Evolutionary conservation across 2,888 invertebrate genomes (phyloP).

Genomic region (Apotomis capreana): DNA sequence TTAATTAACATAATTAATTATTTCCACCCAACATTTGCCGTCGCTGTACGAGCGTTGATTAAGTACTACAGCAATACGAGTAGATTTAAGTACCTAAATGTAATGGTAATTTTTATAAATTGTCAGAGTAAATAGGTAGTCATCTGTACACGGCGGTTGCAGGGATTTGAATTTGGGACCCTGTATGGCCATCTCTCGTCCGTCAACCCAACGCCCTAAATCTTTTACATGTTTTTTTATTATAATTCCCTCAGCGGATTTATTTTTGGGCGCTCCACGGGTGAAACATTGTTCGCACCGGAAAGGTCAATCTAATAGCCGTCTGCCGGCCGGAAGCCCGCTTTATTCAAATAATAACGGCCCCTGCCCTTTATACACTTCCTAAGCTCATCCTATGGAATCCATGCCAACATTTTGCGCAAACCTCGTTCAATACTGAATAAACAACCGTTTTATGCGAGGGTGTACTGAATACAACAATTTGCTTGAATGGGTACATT

Average conservation of each 20-base stretch:
- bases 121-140: too few species aligned
- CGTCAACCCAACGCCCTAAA: not conserved
- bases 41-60: too few species aligned
- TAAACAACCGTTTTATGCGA: conserved; percentile 43
- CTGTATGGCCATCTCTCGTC: too few species aligned
- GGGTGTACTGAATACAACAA: conserved; percentile 36
- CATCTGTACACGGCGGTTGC: too few species aligned
- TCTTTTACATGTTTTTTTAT: conserved; percentile 10
- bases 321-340: conserved; percentile 42
- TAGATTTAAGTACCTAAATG: too few species aligned
- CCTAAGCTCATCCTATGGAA: conserved; percentile 35
- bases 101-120: too few species aligned
- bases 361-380: conserved; percentile 47
- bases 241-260: conserved; percentile 20
- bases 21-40: too few species aligned
- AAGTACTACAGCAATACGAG: too few species aligned
- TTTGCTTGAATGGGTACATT: conserved; percentile 20
- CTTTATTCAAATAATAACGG: conserved; percentile 47
- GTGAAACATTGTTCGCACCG: conserved; percentile 46
- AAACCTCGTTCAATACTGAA: conserved; percentile 41
- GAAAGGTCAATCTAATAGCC: conserved; percentile 51
- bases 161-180: too few species aligned
- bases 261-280: conserved; percentile 26
- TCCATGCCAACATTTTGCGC: conserved; percentile 50
- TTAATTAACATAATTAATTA: too few species aligned